These are phyloP conservation scores for Edolisoma coerulescens DNA, from an alignment of 2,113 vertebrate species.

Conservation along the genomic window DNA sequence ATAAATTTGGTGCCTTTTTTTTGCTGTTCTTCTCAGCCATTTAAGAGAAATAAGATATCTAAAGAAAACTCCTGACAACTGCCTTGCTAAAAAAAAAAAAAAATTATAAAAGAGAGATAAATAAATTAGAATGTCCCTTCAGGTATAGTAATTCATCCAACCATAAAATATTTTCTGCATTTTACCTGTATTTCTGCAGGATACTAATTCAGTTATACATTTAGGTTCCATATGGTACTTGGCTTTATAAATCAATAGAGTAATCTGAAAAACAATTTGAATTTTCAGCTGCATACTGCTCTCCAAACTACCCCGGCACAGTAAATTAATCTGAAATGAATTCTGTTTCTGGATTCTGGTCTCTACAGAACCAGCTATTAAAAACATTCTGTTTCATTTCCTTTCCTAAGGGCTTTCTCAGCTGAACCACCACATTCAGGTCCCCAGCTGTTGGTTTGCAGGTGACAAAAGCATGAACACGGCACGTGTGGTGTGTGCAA, in stretches of 20 bases:
- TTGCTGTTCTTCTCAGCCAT: neutral
- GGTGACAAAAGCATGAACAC: neutral
- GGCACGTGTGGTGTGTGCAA: accelerated
- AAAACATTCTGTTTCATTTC: neutral
- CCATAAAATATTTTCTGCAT: neutral
- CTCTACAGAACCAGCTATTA: neutral
- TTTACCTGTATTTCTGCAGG: neutral
- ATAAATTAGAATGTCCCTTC: neutral
- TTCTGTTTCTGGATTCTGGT: neutral
- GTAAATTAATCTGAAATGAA: neutral
- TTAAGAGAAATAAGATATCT: neutral
- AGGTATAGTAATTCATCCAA: neutral
- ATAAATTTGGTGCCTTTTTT: neutral
- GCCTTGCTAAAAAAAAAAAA: neutral
- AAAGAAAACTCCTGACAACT: neutral
- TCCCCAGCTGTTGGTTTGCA: too few relatives aligned
- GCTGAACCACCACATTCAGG: neutral
- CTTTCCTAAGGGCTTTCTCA: neutral
- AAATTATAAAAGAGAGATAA: neutral
- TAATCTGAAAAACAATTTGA: neutral
- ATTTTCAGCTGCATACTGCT: neutral
- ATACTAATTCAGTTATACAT: neutral
- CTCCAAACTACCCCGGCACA: neutral
- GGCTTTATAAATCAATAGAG: neutral
- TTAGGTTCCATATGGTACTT: neutral